Evolutionary conservation across 2,888 invertebrate species (phyloP), one percentile per base, ranked within the genome.

Genomic region (Drosophila prolongata): DNA sequence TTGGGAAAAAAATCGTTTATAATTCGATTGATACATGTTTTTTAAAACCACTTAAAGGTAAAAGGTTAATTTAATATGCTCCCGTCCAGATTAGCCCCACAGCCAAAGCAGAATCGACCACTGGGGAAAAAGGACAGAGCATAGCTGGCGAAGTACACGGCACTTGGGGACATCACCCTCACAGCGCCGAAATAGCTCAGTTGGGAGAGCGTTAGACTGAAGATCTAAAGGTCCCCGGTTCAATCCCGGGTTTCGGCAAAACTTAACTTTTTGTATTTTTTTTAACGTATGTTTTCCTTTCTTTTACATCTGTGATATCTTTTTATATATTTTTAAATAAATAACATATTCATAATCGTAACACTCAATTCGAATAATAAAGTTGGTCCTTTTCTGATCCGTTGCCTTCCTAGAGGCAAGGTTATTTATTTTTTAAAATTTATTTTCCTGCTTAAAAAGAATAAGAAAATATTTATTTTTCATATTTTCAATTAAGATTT

Each of bases 181-280:
- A 40, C 14, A 37, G 61, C 19, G 89, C 91, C 91, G 91, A 91
- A 91, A 91, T 91, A 91, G 90, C 91, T 91, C 91, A 91, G 91
- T 91, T 91, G 90, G 91, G 91, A 91, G 91, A 91, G 91, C 91
- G 90, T 91, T 90, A 91, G 91, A 90, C 90, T 91, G 91, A 91
- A 91, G 91, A 91, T 90, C 90, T 90, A 91, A 91, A 91, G 73
- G 91, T 91, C 91, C 94, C 94, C 93, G 94, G 95, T 95, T 95
- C 95, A 93, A 95, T 94, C 94, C 94, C 94, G 93, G 94, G 94
- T 95, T 94, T 95, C 94, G 94, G 94, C 94, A 95, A 34, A 0
- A n/a, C n/a, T 16, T 16, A 1, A 13, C 10, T 49, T 3, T 16
- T 16, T 30, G 1, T 1, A 0, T 13, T 19, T 34, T 52, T 67